A percentile compares a stretch with the other conserved stretches of the same genome.
Evolutionary conservation across 2,113 vertebrate genomes (phyloP).

Genomic region (Catagonus wagneri): DNA sequence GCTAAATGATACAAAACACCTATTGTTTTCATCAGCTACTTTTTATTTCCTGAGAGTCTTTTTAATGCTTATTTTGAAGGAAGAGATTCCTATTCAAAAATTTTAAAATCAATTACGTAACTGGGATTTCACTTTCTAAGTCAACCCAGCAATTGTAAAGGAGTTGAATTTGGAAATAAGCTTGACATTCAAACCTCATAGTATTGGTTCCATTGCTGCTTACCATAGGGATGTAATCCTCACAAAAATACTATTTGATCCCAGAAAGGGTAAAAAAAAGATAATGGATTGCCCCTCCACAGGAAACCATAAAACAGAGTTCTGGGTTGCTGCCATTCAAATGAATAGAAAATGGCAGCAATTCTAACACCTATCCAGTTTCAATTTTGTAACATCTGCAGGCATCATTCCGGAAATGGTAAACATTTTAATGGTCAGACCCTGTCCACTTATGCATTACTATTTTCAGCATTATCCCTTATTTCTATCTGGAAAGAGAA

Average conservation of each 20-base stretch:
- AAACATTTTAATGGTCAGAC: conserved; percentile 89
- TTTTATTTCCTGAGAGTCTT: conserved; percentile 50
- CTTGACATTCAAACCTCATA: conserved; percentile 79
- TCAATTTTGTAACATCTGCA: conserved; percentile 88
- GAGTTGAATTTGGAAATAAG: conserved; percentile 83
- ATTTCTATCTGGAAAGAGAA: conserved; percentile 83
- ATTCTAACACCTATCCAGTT: conserved; percentile 87
- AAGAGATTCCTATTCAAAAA: conserved; percentile 77
- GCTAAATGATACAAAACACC: conserved; percentile 14
- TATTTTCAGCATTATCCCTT: conserved; percentile 84
- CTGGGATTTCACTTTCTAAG: conserved; percentile 82
- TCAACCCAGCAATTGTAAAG: conserved; percentile 77
- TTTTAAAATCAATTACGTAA: conserved; percentile 81
- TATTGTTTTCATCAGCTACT: not conserved
- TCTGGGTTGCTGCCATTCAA: conserved; percentile 87
- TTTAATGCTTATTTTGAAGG: conserved; percentile 65
- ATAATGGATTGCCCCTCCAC: conserved; percentile 87
- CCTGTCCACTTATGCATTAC: conserved; percentile 85
- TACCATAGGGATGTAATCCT: conserved; percentile 83
- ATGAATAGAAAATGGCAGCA: conserved; percentile 88
- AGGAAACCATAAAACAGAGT: conserved; percentile 82
- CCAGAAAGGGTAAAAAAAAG: conserved; percentile 76
- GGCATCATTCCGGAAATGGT: conserved; percentile 85
- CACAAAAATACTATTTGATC: conserved; percentile 88
- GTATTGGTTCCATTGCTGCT: conserved; percentile 77